These are phyloP conservation scores for Bubo blakistoni DNA, from an alignment of 2,113 vertebrate genomes.

Conservation along the genomic window DNA sequence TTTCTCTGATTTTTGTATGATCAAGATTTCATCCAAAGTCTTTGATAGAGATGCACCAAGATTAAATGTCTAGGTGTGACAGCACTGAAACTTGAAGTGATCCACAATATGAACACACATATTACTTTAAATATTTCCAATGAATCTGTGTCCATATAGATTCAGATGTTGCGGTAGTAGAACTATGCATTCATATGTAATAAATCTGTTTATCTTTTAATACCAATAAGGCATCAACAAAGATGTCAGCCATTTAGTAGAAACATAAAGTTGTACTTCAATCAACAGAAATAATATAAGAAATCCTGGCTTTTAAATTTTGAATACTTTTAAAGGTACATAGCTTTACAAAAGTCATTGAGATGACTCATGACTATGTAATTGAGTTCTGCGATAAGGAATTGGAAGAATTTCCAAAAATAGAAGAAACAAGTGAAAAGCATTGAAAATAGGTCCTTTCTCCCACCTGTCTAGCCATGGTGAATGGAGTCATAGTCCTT, in stretches of 20 bases:
- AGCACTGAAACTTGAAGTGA: background rate
- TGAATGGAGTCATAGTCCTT: background rate
- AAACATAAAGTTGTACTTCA: background rate
- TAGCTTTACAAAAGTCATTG: background rate
- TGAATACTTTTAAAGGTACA: background rate
- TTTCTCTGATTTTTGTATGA: background rate
- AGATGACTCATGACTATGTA: background rate
- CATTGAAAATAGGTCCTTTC: background rate
- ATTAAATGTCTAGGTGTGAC: background rate
- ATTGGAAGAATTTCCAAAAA: background rate
- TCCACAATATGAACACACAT: background rate
- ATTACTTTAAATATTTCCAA: background rate
- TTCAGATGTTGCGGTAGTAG: background rate
- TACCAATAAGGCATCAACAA: background rate
- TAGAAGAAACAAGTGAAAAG: background rate
- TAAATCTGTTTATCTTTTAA: background rate
- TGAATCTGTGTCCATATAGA: background rate
- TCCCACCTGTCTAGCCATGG: accelerated
- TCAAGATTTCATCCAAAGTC: background rate
- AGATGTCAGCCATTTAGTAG: background rate
- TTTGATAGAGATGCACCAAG: background rate
- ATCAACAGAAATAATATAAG: background rate
- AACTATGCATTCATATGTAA: background rate
- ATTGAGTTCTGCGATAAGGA: background rate
- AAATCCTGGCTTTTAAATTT: background rate